Percentiles rank a stretch among this genome's conserved stretches.
phyloP scores from a whole-genome alignment of 2,888 invertebrate species.

The Homarus gammarus region DNA sequence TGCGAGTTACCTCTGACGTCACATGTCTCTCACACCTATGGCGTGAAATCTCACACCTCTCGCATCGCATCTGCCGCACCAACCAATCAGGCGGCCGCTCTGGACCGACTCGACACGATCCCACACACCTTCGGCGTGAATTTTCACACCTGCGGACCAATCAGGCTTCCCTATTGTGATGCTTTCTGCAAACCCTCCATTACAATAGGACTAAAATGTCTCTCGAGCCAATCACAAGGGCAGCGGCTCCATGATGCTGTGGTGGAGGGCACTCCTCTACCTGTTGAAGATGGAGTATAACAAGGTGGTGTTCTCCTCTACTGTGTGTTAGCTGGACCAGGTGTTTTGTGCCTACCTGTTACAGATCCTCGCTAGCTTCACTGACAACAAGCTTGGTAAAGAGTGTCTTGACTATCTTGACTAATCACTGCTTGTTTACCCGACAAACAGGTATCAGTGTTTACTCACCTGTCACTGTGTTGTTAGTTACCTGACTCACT shows the following conservation, averaged over 20 bases:
- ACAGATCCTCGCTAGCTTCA: no score
- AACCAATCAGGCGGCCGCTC: conserved; percentile 44
- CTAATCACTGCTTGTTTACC: no score
- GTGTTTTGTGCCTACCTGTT: no score
- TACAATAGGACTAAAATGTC: neutral
- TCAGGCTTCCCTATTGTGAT: conserved; percentile 17
- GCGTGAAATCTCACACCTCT: conserved; percentile 68
- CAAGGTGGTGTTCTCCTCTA: neutral
- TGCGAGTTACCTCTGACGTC: conserved; percentile 48
- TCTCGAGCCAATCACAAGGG: conserved; percentile 19
- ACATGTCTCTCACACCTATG: conserved; percentile 65
- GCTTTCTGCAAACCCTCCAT: conserved; percentile 29
- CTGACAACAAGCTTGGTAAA: no score
- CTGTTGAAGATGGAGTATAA: neutral
- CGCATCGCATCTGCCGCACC: conserved; percentile 35
- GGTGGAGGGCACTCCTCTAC: neutral
- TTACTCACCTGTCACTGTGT: no score
- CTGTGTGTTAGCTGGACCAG: neutral
- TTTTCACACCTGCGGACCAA: conserved; percentile 60
- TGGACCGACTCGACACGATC: conserved; percentile 10
- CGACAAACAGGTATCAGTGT: no score
- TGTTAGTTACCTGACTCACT: no score
- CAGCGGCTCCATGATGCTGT: neutral
- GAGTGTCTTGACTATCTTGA: no score
- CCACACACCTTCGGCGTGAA: conserved; percentile 53